Conservation (phyloP, 2,888 invertebrate genomes). For the Argyresthia goedartella region DNA sequence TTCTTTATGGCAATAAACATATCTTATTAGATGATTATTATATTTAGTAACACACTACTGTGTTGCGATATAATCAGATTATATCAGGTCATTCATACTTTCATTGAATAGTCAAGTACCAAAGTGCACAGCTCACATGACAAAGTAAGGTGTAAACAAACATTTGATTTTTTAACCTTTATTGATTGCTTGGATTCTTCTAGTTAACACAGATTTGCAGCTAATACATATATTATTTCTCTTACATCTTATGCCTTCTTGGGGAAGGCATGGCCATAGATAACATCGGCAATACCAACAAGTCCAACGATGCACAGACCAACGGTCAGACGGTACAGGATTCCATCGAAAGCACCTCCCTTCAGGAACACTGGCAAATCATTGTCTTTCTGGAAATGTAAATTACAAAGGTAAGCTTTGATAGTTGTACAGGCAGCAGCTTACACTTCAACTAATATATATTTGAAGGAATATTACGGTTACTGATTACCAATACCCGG, state of each 20-base stretch:
- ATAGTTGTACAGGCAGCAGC: no score
- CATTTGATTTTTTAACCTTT: slow-evolving; percentile 19
- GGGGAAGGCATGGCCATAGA: slow-evolving; percentile 45
- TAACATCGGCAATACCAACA: slow-evolving; percentile 42
- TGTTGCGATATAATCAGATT: no score
- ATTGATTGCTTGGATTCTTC: slow-evolving; percentile 27
- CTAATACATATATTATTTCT: slow-evolving; percentile 29
- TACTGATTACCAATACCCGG: no score
- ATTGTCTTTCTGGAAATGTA: slow-evolving; percentile 61
- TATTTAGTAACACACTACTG: no score
- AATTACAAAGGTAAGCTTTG: not conserved
- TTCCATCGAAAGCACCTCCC: slow-evolving; percentile 63
- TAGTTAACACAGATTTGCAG: slow-evolving; percentile 28
- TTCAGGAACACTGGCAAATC: slow-evolving; percentile 72
- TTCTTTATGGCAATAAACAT: no score
- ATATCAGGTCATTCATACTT: no score
- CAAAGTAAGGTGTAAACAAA: no score
- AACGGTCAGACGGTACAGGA: slow-evolving; percentile 57
- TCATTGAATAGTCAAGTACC: no score
- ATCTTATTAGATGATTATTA: no score
- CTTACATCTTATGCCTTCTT: slow-evolving; percentile 37
- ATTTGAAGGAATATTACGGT: no score
- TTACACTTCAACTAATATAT: no score
- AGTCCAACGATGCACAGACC: slow-evolving; percentile 46
- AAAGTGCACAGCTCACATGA: no score